Conservation (phyloP, 2,113 vertebrate species). For the Phrynosoma platyrhinos region DNA sequence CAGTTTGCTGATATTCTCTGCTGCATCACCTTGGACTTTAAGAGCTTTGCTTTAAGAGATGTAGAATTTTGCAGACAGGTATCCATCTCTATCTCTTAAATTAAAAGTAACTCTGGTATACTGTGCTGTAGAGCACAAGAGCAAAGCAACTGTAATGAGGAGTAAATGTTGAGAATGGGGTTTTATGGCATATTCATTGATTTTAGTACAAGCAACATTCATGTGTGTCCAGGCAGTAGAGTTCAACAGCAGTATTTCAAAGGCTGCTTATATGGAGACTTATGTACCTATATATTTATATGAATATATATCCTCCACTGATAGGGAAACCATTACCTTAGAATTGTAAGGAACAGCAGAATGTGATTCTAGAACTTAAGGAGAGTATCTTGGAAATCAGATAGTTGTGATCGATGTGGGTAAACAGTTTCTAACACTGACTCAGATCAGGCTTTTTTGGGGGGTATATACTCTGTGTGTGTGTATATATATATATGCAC, state of each 20-base stretch:
- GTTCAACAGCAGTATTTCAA: conserved; percentile 17
- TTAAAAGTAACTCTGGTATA: conserved; percentile 52
- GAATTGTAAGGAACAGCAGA: conserved; percentile 33
- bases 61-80: conserved; percentile 56
- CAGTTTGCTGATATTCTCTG: conserved; percentile 51
- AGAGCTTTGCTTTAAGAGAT: conserved; percentile 64
- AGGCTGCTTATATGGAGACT: conserved; percentile 14
- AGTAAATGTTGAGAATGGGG: conserved; percentile 27
- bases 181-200: conserved; percentile 38
- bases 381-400: neutral
- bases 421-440: neutral
- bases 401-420: neutral
- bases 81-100: conserved; percentile 53
- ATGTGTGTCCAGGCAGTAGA: conserved; percentile 33
- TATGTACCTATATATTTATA: neutral
- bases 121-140: conserved; percentile 53
- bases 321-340: conserved; percentile 28
- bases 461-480: neutral
- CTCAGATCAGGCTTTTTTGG: neutral
- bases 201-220: conserved; percentile 34
- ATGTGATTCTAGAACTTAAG: conserved; percentile 15
- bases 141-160: conserved; percentile 39
- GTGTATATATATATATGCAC: neutral
- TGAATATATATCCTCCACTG: neutral
- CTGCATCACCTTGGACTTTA: conserved; percentile 58